A percentile compares a stretch with the other conserved stretches of the same genome.
phyloP scores from a whole-genome alignment of 1,140 invertebrate genomes.

The Venturia canescens region DNA sequence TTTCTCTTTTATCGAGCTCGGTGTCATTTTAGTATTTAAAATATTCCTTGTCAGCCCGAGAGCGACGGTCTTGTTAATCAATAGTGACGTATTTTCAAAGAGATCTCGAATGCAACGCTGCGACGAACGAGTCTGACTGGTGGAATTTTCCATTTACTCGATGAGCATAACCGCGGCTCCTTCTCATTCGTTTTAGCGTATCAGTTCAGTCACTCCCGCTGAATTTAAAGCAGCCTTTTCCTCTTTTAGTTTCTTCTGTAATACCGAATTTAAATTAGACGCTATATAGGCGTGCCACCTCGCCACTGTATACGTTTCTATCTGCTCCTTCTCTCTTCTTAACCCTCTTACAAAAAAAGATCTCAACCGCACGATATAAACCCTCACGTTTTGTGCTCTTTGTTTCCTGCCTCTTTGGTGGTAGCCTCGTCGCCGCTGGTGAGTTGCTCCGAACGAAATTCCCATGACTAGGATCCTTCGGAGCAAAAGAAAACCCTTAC shows the following conservation, averaged over 20 bases:
- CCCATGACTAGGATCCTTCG: slow-evolving; percentile 27
- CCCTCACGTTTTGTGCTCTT: slow-evolving; percentile 6
- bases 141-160: slow-evolving; percentile 12
- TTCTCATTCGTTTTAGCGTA: slow-evolving; percentile 10
- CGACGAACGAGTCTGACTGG: neutral
- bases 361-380: slow-evolving; percentile 11
- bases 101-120: neutral
- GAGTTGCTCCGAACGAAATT: slow-evolving; percentile 18
- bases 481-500: slow-evolving; percentile 10
- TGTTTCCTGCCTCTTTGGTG: slow-evolving; percentile 24
- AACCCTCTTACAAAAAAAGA: neutral
- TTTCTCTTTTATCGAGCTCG: neutral
- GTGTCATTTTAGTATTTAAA: neutral
- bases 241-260: neutral
- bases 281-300: neutral
- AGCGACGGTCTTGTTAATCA: neutral
- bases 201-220: slow-evolving; percentile 9
- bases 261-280: slow-evolving; percentile 31
- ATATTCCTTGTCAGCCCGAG: neutral
- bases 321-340: too few species aligned
- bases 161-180: neutral
- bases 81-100: neutral
- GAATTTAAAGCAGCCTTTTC: neutral
- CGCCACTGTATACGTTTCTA: neutral
- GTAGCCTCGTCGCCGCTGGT: slow-evolving; percentile 6